phyloP scores from a whole-genome alignment of 2,113 vertebrate genomes.

The Turdus rufiventris region DNA sequence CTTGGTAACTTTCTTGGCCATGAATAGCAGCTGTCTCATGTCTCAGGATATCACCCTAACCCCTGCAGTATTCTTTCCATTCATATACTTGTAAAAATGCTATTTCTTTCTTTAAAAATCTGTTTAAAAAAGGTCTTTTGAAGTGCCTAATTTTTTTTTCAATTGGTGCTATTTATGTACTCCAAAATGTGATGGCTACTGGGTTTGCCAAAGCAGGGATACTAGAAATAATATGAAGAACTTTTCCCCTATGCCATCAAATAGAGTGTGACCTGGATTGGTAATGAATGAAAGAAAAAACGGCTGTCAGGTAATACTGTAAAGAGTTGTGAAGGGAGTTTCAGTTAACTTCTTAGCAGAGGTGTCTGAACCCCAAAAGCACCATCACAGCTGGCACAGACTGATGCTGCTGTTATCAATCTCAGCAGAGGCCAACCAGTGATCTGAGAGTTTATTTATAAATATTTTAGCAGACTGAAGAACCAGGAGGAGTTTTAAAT shows the following conservation, averaged over 20 bases:
- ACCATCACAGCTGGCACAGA: not conserved
- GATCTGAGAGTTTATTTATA: slow-evolving; percentile 62
- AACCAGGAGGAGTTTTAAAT: slow-evolving; percentile 62
- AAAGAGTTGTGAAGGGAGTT: not conserved
- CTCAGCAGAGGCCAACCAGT: slow-evolving; percentile 15
- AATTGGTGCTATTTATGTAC: not conserved
- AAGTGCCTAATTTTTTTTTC: not conserved
- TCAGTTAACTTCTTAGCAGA: not conserved
- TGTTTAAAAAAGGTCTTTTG: not conserved
- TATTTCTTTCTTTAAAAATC: not conserved
- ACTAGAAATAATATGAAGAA: not conserved
- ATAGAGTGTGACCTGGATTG: not conserved
- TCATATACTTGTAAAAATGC: not conserved
- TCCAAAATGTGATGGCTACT: not conserved
- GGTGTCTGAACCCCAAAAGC: not conserved
- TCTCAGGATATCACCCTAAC: not conserved
- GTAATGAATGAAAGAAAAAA: not conserved
- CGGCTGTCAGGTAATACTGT: not conserved
- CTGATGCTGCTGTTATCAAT: not conserved
- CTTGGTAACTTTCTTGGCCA: not conserved
- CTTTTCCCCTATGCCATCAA: not conserved
- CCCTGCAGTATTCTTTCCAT: not conserved
- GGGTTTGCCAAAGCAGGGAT: not conserved
- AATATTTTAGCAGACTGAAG: slow-evolving; percentile 67
- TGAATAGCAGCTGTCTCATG: not conserved